phyloP scores from a whole-genome alignment of 2,888 invertebrate genomes.

The Limnephilus lunatus region DNA sequence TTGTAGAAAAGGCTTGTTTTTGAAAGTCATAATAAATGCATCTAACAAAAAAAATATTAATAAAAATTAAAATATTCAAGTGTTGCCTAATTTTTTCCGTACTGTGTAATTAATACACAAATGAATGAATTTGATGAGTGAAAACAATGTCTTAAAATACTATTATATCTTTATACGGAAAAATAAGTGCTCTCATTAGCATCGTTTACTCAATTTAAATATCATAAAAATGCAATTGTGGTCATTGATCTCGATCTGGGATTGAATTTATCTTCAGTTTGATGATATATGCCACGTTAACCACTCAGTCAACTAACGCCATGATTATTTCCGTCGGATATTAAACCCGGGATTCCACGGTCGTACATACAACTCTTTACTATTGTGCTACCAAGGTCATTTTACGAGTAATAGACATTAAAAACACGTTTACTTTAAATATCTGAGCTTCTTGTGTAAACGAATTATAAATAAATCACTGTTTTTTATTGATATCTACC shows the following conservation, averaged over 20 bases:
- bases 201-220: neutral
- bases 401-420: neutral
- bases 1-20: no score
- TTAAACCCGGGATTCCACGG: neutral
- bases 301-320: neutral
- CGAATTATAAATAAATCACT: neutral
- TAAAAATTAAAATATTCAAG: no score
- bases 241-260: neutral
- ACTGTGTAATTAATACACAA: no score
- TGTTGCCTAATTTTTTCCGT: no score
- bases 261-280: neutral
- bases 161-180: neutral
- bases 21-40: no score
- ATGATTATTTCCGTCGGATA: slow-evolving; percentile 2
- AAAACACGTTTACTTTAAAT: neutral
- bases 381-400: neutral
- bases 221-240: neutral
- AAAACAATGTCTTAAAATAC: neutral
- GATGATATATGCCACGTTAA: neutral
- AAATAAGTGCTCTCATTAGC: neutral
- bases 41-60: no score
- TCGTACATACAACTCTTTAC: neutral
- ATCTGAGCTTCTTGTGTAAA: neutral
- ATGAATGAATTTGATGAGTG: no score
- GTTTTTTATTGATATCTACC: neutral